phyloP scores from a whole-genome alignment of 2,888 invertebrate genomes.

The Shargacucullia verbasci region DNA sequence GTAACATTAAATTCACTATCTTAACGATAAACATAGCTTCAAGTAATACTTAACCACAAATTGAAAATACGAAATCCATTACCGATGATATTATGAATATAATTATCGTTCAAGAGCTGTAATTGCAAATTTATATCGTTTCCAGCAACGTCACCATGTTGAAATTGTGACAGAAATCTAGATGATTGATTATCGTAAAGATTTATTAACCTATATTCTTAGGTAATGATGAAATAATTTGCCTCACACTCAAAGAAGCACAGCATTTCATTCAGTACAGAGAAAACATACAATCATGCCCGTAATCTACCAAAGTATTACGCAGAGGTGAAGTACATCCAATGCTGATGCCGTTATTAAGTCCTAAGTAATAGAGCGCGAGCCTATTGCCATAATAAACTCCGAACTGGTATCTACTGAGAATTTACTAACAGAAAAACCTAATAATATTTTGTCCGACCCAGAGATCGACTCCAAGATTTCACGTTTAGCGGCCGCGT shows the following conservation, averaged over 20 bases:
- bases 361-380: no score
- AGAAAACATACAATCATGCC: no score
- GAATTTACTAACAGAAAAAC: no score
- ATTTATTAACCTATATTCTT: conserved; percentile 39
- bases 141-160: conserved; percentile 22
- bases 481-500: no score
- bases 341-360: no score
- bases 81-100: conserved; percentile 13
- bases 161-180: conserved; percentile 33
- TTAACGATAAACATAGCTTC: background rate
- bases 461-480: no score
- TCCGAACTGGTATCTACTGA: no score
- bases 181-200: conserved; percentile 47
- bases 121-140: conserved; percentile 23
- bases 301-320: no score
- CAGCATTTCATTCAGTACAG: conserved; percentile 1
- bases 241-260: conserved; percentile 7
- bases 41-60: background rate
- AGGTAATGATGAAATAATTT: conserved; percentile 26
- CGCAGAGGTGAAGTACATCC: no score
- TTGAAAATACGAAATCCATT: conserved; percentile 29
- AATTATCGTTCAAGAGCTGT: conserved; percentile 23
- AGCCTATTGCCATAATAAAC: no score
- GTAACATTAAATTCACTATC: no score
- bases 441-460: no score